These are phyloP conservation scores for Pongo abelii DNA, from an alignment of 2,113 vertebrate species.

Conservation along the genomic window DNA sequence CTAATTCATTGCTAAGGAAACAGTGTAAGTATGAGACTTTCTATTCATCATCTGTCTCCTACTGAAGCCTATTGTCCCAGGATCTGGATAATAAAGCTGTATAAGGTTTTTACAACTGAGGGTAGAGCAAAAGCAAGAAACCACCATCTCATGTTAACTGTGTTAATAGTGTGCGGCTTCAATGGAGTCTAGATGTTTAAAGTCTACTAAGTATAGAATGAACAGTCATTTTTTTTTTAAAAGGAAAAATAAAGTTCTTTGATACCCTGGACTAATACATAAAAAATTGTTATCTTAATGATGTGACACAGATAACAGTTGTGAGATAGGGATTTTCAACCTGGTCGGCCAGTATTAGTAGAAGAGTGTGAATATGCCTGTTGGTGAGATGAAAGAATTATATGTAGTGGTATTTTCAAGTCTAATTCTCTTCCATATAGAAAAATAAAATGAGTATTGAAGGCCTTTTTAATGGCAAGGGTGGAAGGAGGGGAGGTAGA, in stretches of 20 bases:
- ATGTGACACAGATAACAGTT: background rate
- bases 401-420: background rate
- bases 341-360: background rate
- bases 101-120: background rate
- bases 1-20: background rate
- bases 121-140: background rate
- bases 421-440: background rate
- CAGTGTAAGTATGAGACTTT: background rate
- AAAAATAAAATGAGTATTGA: background rate
- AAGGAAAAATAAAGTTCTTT: background rate
- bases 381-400: background rate
- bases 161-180: background rate
- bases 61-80: background rate
- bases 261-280: background rate
- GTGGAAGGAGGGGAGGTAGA: too few species aligned
- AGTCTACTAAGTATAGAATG: background rate
- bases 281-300: slow-evolving; percentile 15
- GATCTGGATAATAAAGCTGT: background rate
- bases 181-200: background rate
- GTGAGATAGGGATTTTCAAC: background rate
- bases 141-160: background rate
- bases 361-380: background rate
- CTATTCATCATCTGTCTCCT: background rate
- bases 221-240: background rate
- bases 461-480: background rate